phyloP scores from a whole-genome alignment of 2,113 vertebrate genomes.

The Psilopsiagon aurifrons region DNA sequence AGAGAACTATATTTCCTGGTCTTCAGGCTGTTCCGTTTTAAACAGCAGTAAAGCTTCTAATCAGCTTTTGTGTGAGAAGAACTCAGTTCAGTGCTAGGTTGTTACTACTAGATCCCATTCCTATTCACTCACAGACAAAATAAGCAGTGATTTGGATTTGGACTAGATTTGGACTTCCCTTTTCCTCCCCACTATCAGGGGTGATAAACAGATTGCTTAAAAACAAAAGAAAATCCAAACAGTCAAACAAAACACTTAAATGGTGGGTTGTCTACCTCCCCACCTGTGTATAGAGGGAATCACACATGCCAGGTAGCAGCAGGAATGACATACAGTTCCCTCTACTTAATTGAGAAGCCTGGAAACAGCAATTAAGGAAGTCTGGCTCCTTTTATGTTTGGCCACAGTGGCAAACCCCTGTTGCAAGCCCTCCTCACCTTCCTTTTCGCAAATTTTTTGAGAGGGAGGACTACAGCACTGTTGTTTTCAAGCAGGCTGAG shows the following conservation, averaged over 20 bases:
- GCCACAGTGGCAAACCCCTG: background rate
- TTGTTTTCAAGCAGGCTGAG: background rate
- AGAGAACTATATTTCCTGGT: background rate
- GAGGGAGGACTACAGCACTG: background rate
- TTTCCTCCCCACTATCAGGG: background rate
- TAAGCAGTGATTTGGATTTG: background rate
- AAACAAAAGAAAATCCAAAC: background rate
- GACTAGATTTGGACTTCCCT: background rate
- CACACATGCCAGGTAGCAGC: background rate
- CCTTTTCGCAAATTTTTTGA: background rate
- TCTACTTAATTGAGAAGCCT: background rate
- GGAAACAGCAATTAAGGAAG: background rate
- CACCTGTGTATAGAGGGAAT: background rate
- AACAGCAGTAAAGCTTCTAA: background rate
- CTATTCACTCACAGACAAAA: background rate
- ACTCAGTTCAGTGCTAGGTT: background rate
- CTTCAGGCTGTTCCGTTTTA: slow-evolving; percentile 20
- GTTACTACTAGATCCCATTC: background rate
- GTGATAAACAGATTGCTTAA: background rate
- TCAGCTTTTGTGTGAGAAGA: background rate
- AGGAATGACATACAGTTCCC: background rate
- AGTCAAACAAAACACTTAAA: background rate
- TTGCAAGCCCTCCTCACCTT: background rate
- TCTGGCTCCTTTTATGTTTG: background rate
- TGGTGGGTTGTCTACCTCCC: background rate